These are phyloP conservation scores for Nyctibius bracteatus DNA, from an alignment of 2,113 vertebrate species.

Conservation along the genomic window DNA sequence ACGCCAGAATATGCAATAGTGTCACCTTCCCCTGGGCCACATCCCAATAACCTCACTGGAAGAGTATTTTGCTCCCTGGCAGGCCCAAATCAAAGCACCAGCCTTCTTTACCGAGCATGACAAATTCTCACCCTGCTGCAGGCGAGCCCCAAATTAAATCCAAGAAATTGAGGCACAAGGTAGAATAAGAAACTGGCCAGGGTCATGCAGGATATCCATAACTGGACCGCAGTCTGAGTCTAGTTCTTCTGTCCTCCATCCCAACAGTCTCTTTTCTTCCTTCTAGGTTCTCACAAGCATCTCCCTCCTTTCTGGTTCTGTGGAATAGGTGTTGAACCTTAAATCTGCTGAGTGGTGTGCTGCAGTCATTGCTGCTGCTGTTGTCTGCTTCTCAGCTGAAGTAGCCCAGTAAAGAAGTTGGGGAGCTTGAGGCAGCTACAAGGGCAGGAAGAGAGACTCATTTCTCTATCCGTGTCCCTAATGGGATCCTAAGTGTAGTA, in stretches of 20 bases:
- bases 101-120: not conserved
- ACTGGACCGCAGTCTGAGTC: not conserved
- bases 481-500: slow-evolving; percentile 61
- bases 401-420: not conserved
- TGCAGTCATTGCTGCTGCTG: not conserved
- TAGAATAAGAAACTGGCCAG: not conserved
- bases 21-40: not conserved
- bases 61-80: not conserved
- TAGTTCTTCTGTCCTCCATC: not conserved
- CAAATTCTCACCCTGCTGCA: not conserved
- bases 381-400: not conserved
- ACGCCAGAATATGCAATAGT: too few species aligned
- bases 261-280: not conserved
- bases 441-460: not conserved
- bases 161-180: not conserved
- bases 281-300: not conserved
- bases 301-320: not conserved
- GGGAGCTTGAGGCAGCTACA: not conserved
- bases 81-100: not conserved
- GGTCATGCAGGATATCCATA: not conserved
- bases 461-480: slow-evolving; percentile 11
- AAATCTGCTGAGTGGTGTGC: not conserved
- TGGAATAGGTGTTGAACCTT: not conserved
- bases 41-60: not conserved
- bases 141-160: not conserved